Evolutionary conservation across 64 coral and sea anemone genomes (phyloP).

Genomic region (Acropora tenuis): DNA sequence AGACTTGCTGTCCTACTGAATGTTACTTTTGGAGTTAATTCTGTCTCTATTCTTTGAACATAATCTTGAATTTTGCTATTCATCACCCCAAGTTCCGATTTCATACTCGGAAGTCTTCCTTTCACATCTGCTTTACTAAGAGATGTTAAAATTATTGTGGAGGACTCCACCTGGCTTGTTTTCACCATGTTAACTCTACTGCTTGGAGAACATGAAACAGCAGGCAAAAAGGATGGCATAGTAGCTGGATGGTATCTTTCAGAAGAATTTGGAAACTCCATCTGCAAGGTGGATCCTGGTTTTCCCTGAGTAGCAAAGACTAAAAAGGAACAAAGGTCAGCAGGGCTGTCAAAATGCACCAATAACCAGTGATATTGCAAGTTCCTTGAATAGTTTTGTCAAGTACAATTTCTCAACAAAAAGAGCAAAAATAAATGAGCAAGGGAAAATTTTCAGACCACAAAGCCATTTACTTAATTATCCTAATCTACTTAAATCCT

Average conservation of each 20-base stretch:
- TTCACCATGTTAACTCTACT: neutral
- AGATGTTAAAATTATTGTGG: neutral
- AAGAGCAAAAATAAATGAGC: too few species aligned
- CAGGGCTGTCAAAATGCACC: neutral
- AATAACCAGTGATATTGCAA: too few species aligned
- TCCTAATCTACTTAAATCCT: too few species aligned
- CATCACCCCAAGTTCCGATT: neutral
- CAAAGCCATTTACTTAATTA: too few species aligned
- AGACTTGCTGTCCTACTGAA: neutral
- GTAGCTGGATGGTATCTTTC: neutral
- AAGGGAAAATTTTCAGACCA: too few species aligned
- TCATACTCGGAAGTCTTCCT: neutral
- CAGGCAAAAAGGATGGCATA: neutral
- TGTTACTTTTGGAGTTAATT: neutral
- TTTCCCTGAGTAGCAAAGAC: neutral
- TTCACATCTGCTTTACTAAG: neutral
- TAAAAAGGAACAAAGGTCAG: neutral
- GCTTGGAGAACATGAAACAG: neutral
- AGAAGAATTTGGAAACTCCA: neutral
- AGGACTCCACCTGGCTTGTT: neutral
- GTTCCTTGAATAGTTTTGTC: too few species aligned
- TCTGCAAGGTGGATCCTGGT: neutral
- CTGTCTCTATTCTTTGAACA: neutral
- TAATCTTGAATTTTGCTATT: neutral
- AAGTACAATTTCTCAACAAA: too few species aligned